Base-by-base conservation (phyloP, 1,140 invertebrate species). In the Cherax quadricarinatus region DNA sequence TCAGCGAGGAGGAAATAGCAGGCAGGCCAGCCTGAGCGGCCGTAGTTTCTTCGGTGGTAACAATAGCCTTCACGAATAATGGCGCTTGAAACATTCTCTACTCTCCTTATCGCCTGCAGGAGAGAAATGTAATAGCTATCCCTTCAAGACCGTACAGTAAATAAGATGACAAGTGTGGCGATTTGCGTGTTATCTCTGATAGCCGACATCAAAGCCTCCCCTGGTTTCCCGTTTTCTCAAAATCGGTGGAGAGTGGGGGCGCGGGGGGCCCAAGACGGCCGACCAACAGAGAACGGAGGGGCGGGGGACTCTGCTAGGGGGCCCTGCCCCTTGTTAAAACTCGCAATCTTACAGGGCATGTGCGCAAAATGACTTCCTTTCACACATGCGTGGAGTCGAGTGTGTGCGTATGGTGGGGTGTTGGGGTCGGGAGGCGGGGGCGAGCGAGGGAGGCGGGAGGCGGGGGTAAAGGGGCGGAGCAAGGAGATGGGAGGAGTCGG, bases 331-430 rank as follows among this genome's bases (percentile, higher is more conserved):
- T 91, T 91, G 66, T 57, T 91, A 91, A 91, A 91, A 91, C 89
- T 91, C 89, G 83, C 89, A 91, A 86, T 91, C 89, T 91, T 91
- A 91, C 89, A 91, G 89, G 89, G 89, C 89, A 91, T 91, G 89
- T 91, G 89, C 89, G 89, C 89, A 91, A 91, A 91, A 91, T 91
- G 89, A 91, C 83, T 91, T 91, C 89, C 89, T 91, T 91, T 91
- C 84, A 91, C 89, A 91, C 89, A 91, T 91, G 89, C 89, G 89
- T 91, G 83, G 84, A 91, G 89, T 79, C 53, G 89, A 91, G 89
- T 85, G 78, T 86, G 84, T 91, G 89, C 84, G 83, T 91, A 73
- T 60, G 78, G 75, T 48, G 89, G 89, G 84, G 84, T 41, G 30
- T 80, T 80, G 89, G 83, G 84, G 83, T 73, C 49, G 49, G 84